These are phyloP conservation scores for Anoplophora glabripennis DNA, from an alignment of 1,140 invertebrate species.

Conservation along the genomic window DNA sequence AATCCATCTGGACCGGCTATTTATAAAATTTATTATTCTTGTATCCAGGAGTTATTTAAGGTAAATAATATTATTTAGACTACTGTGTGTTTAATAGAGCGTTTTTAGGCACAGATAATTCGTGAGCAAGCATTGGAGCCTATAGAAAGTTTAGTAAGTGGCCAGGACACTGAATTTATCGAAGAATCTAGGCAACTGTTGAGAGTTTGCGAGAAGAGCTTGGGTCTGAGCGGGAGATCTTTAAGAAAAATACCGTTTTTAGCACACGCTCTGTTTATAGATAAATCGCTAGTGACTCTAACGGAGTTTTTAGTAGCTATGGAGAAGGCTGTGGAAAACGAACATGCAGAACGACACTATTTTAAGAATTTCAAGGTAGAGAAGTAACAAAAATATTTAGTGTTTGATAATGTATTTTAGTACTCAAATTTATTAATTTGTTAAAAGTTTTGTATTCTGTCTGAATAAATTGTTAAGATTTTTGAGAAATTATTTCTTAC, in stretches of 20 bases:
- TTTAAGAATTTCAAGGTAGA: background rate
- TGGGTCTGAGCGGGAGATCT: constrained; percentile 77
- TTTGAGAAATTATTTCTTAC: no score
- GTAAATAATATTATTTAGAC: constrained; percentile 47
- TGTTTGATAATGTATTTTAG: background rate
- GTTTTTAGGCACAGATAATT: constrained; percentile 37
- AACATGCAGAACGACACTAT: constrained; percentile 22
- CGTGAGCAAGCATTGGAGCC: constrained; percentile 7
- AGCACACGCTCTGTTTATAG: constrained; percentile 61
- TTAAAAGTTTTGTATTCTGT: no score
- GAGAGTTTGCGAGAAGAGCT: constrained; percentile 57
- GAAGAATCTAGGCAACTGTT: constrained; percentile 43
- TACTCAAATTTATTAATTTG: no score
- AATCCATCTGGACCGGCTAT: constrained; percentile 75
- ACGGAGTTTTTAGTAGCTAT: constrained; percentile 27
- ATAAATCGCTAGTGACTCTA: constrained; percentile 5
- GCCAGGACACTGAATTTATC: background rate
- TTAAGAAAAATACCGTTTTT: constrained; percentile 87
- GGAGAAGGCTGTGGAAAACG: constrained; percentile 30
- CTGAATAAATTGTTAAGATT: no score
- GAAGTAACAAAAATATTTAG: background rate
- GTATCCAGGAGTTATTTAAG: constrained; percentile 76
- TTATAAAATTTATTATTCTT: constrained; percentile 76
- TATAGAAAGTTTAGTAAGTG: background rate
- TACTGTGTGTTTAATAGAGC: constrained; percentile 22